Evolutionary conservation across 2,797 vertebrate species (phyloP).

Genomic region (Onychomys arenicola): DNA sequence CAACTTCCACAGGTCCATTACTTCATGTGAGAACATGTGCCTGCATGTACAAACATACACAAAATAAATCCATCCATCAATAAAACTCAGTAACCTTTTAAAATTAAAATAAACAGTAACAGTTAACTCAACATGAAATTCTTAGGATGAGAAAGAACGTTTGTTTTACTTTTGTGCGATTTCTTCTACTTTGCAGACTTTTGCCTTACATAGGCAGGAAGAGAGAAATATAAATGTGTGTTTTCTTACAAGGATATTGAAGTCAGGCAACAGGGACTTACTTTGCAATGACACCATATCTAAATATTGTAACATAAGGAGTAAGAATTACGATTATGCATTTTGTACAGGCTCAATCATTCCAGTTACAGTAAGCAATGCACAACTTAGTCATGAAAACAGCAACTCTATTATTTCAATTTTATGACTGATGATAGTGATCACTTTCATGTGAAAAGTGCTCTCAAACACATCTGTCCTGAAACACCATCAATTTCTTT

Average conservation of each 20-base stretch:
- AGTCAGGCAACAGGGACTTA: background rate
- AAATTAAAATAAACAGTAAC: background rate
- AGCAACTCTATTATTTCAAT: background rate
- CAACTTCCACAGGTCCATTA: too few species aligned
- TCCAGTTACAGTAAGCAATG: background rate
- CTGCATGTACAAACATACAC: too few species aligned
- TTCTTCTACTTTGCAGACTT: background rate
- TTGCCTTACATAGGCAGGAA: background rate
- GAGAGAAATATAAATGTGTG: background rate
- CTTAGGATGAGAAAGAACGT: background rate
- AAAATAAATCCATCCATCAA: background rate
- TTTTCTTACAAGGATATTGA: background rate
- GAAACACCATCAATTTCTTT: background rate
- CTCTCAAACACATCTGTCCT: background rate
- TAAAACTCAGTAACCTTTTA: background rate
- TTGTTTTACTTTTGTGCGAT: background rate
- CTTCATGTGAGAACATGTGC: background rate
- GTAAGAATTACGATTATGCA: background rate
- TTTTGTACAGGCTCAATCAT: background rate
- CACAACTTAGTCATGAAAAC: background rate
- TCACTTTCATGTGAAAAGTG: background rate
- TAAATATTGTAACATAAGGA: background rate
- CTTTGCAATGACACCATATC: background rate
- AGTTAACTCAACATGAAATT: background rate
- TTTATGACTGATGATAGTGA: background rate